phyloP scores from a whole-genome alignment of 2,888 invertebrate species.

The Andrena trimmerana region DNA sequence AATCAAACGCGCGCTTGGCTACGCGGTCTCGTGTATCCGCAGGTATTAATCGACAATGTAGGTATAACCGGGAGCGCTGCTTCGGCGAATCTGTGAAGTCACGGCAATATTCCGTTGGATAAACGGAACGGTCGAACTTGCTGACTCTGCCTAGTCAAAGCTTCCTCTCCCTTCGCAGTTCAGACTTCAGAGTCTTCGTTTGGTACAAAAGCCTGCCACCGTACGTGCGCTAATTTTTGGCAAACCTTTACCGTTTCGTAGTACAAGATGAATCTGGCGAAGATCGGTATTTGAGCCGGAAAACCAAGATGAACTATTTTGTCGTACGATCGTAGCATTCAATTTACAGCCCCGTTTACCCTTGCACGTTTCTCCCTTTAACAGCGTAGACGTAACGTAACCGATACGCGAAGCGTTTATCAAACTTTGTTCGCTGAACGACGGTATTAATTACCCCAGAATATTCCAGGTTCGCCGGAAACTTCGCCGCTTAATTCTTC shows the following conservation, averaged over 20 bases:
- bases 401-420: slow-evolving; percentile 9
- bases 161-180: neutral
- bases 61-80: slow-evolving; percentile 44
- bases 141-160: neutral
- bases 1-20: slow-evolving; percentile 81
- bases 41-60: slow-evolving; percentile 78
- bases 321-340: too few species aligned
- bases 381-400: neutral
- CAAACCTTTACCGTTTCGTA: too few species aligned
- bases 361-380: neutral
- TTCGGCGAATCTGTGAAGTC: slow-evolving; percentile 28
- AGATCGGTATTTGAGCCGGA: too few species aligned
- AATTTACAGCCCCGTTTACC: too few species aligned
- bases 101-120: slow-evolving; percentile 18
- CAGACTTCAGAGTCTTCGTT: neutral
- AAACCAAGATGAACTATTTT: too few species aligned
- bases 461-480: slow-evolving; percentile 20
- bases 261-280: too few species aligned
- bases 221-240: too few species aligned
- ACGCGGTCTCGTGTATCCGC: slow-evolving; percentile 75
- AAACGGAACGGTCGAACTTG: slow-evolving; percentile 1
- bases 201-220: neutral
- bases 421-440: neutral
- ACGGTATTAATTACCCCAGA: slow-evolving; percentile 30
- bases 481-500: slow-evolving; percentile 45